Percentiles rank a stretch among this genome's conserved stretches.
Conservation (phyloP, 2,797 vertebrate species). For the Microchirus variegatus region DNA sequence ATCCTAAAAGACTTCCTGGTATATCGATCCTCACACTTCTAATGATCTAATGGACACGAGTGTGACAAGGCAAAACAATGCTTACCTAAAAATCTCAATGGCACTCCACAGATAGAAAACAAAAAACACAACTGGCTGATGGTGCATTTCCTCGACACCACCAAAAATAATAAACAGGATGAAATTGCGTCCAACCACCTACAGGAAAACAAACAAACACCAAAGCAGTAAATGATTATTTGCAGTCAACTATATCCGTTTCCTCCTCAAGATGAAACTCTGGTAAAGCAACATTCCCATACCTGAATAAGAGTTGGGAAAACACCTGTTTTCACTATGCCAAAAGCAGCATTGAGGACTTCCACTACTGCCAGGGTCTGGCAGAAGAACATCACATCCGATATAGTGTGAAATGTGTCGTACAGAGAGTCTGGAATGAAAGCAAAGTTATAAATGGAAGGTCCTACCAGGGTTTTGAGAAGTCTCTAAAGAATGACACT, state of each 20-base stretch:
- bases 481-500: neutral
- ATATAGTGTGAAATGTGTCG: constrained; percentile 92
- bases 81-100: constrained; percentile 91
- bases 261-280: neutral
- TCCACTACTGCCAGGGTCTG: constrained; percentile 91
- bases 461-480: neutral
- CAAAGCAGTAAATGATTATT: constrained; percentile 5
- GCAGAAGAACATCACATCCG: constrained; percentile 97
- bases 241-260: neutral
- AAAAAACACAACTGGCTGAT: constrained; percentile 92
- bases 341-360: constrained; percentile 90
- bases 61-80: neutral
- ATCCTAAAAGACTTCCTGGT: too few species aligned
- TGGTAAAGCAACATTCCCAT: neutral
- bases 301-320: constrained; percentile 89
- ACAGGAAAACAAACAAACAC: constrained; percentile 18
- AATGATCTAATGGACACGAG: too few species aligned
- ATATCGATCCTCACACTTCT: too few species aligned
- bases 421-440: constrained; percentile 90
- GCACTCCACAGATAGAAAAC: constrained; percentile 94
- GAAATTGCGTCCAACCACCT: constrained; percentile 94
- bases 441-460: neutral
- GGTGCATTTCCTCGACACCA: constrained; percentile 92
- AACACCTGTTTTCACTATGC: constrained; percentile 87
- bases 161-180: constrained; percentile 94